Conservation (phyloP, 2,888 invertebrate genomes). For the Pherbina coryleti region DNA sequence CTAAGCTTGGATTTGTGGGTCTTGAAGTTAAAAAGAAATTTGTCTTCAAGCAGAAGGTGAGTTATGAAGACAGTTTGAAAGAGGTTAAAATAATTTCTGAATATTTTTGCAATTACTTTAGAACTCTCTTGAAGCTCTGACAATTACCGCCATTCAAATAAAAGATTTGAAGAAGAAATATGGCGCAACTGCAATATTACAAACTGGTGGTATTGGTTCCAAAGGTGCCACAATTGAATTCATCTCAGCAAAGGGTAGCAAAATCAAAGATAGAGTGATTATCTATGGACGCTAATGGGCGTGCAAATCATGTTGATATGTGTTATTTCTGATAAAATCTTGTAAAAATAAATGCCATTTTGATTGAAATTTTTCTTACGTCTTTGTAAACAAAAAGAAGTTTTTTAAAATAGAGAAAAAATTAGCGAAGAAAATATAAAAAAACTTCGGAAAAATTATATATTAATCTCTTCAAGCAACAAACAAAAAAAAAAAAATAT, state of each 20-base stretch:
- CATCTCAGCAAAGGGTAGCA: conserved; percentile 67
- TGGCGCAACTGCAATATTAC: conserved; percentile 66
- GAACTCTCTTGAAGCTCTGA: conserved; percentile 35
- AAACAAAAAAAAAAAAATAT: no score
- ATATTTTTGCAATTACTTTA: not conserved
- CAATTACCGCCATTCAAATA: conserved; percentile 47
- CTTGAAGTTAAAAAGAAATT: conserved; percentile 42
- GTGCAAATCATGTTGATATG: not conserved
- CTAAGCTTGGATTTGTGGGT: conserved; percentile 55
- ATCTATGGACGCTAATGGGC: conserved; percentile 59
- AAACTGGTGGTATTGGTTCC: conserved; percentile 69
- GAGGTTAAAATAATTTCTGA: not conserved
- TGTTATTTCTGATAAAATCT: not conserved
- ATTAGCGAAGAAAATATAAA: no score
- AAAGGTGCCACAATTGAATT: conserved; percentile 68
- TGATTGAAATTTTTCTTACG: no score
- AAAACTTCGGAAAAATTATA: no score
- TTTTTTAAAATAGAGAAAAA: no score
- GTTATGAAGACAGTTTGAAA: not conserved
- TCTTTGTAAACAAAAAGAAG: no score
- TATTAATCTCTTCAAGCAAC: no score
- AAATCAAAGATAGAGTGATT: conserved; percentile 67
- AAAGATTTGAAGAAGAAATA: conserved; percentile 49
- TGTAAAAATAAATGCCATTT: no score
- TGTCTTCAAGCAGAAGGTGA: conserved; percentile 42